Base-by-base conservation (phyloP, 2,888 invertebrate genomes). In the Pollenia amentaria region DNA sequence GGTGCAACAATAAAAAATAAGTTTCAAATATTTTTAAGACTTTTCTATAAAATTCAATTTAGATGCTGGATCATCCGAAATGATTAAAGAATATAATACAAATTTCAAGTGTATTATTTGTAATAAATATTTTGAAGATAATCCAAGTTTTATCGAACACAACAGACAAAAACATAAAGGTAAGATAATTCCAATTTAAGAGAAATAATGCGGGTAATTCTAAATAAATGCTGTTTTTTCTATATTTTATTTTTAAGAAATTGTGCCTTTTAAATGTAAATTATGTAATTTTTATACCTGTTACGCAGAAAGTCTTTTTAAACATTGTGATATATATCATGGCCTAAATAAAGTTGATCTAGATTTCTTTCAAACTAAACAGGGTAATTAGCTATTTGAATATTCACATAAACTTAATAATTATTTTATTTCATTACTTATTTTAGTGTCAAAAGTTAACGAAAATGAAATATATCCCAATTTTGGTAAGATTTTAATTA, bases 301-400 rank as follows among this genome's bases (percentile, higher is more conserved):
- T 42, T 88, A 85, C 46, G 40, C 77, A 18, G 87, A 88, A 55
- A 88, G 87, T 62, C 75, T 89, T 62, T 87, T 80, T 3, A 88
- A 88, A 53, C 89, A 89, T 53, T 88, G 88, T 72, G 76, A 85
- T 76, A 84, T 57, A n/a, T 18, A 46, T 29, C 89, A 89, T 64
- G 55, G 67, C 3, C 21, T 85, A 1, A 62, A 78, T 16, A 83
- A 85, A 16, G 67, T 84, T 16, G 64, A 84, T 55, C 40, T 60
- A 18, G 75, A 87, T 44, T 75, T 87, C 0, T 73, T 80, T 67
- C 64, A 57, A 57, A 79, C 76, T 18, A 81, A 88, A 51, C 44
- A 81, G 51, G 55, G 88, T 88, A 75, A 85, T 53, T 70, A 48
- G 62, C 53, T 16, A 48, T 46, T 44, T 46, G 55, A 29, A 48